Evolutionary conservation across 1,140 invertebrate genomes (phyloP).

Genomic region (Pseudoatta argentina): DNA sequence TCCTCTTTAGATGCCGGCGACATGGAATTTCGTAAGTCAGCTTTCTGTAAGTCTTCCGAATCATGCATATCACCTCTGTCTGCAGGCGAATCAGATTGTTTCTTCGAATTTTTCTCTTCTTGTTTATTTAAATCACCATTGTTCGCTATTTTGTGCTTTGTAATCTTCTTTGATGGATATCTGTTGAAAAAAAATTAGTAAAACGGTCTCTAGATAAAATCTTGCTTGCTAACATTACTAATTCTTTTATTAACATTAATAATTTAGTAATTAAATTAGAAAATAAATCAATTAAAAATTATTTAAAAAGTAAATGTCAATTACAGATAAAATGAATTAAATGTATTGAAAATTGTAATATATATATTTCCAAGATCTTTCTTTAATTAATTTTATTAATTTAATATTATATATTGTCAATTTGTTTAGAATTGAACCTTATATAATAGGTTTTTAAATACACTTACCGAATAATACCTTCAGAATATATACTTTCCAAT

Average conservation of each 20-base stretch:
- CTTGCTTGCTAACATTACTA: neutral
- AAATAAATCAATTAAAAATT: neutral
- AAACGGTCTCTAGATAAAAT: neutral
- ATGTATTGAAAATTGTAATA: neutral
- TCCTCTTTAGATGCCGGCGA: constrained; percentile 54
- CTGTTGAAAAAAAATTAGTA: constrained; percentile 41
- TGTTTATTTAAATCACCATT: constrained; percentile 35
- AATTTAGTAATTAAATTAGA: constrained; percentile 6
- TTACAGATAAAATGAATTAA: constrained; percentile 10
- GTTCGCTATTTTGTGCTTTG: constrained; percentile 29
- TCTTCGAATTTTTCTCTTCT: constrained; percentile 16
- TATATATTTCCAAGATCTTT: neutral
- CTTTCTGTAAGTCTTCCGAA: constrained; percentile 28
- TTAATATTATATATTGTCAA: too few relatives aligned
- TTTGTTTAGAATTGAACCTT: neutral
- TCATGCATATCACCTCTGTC: constrained; percentile 63
- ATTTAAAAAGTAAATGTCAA: neutral
- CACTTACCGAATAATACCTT: constrained; percentile 80
- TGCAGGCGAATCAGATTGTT: constrained; percentile 52
- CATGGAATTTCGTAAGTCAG: constrained; percentile 38
- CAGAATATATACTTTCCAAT: constrained; percentile 75
- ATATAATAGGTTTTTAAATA: constrained; percentile 30
- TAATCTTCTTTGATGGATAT: constrained; percentile 65
- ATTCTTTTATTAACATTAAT: neutral
- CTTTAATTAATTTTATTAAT: neutral